Base-by-base conservation (phyloP, 2,113 vertebrate species). In the Paracanthobrama guichenoti region DNA sequence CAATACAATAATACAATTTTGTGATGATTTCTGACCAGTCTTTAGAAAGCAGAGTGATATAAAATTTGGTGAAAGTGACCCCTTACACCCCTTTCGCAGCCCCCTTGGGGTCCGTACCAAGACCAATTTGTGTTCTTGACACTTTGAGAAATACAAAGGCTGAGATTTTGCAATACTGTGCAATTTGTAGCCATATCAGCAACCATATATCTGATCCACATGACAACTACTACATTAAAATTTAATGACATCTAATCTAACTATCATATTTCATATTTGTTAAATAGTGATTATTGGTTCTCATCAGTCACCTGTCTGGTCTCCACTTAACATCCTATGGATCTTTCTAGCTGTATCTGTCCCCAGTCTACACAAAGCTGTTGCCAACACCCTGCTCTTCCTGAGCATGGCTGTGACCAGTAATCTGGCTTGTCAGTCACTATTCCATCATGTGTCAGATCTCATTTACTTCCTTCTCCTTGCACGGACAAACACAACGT, bases 381-480 rank as follows among this genome's bases (percentile, higher is more conserved):
- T 44, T 14, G 8, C 50, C 3, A 50, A 31, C 84, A 73, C 6
- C 86, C 90, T 83, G 86, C 87, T 90, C 88, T 83, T 86, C 84
- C 81, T 55, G 81, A 88, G 81, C 83, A 84, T 22, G 71, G 44
- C 87, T 71, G 28, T 87, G 82, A 88, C 88, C 18, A 28, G 86
- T 86, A 80, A 57, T 89, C 87, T 89, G 84, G 87, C 67, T 82
- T 89, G 89, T 92, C 90, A 89, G 44, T 31, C 22, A 12, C 8
- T 42, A 81, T 81, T 77, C 50, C 72, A 74, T 87, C 75, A 89
- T 50, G 62, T 87, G 76, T 85, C 76, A 86, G 86, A 64, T 87
- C 89, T 86, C 85, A 82, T 72, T 88, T 86, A 79, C 50, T 59
- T 85, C 71, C 5, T 1, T 78, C 82, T 75, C 50, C 66, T 62